Conservation (phyloP, 2,113 vertebrate species). For the Rhinoderma darwinii region DNA sequence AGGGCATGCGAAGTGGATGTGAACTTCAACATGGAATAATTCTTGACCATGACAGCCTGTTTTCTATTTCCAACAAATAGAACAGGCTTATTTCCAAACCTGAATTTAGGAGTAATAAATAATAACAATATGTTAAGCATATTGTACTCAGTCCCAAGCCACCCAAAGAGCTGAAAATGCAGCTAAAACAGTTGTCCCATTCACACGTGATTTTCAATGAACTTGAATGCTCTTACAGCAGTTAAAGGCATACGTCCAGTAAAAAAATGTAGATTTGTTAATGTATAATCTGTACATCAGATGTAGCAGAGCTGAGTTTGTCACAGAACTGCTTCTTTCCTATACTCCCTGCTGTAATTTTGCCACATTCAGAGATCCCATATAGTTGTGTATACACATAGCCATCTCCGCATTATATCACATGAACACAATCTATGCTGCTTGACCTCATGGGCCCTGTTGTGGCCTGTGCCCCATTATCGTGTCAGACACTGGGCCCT, state of each 20-base stretch:
- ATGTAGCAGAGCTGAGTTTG: too few species aligned
- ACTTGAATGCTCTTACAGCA: background rate
- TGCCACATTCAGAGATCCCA: background rate
- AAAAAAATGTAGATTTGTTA: background rate
- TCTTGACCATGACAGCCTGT: slow-evolving; percentile 47
- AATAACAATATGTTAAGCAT: slow-evolving; percentile 52
- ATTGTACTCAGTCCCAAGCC: slow-evolving; percentile 38
- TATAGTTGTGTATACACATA: background rate
- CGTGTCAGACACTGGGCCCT: too few species aligned
- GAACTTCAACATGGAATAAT: slow-evolving; percentile 27
- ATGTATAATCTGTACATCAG: background rate
- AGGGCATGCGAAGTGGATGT: slow-evolving; percentile 25
- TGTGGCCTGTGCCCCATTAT: too few species aligned
- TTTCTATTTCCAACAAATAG: slow-evolving; percentile 47
- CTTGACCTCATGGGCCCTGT: too few species aligned
- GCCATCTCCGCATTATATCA: too few species aligned
- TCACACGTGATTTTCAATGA: background rate
- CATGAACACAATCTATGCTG: too few species aligned
- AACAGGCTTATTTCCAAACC: slow-evolving; percentile 41
- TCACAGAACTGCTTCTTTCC: background rate
- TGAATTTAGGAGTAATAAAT: slow-evolving; percentile 46
- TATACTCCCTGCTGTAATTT: background rate
- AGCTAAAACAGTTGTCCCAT: slow-evolving; percentile 19
- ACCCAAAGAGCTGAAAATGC: slow-evolving; percentile 50
- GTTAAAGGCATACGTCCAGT: background rate